Base-by-base conservation (phyloP, 2,888 invertebrate genomes). In the Eupithecia insigniata region DNA sequence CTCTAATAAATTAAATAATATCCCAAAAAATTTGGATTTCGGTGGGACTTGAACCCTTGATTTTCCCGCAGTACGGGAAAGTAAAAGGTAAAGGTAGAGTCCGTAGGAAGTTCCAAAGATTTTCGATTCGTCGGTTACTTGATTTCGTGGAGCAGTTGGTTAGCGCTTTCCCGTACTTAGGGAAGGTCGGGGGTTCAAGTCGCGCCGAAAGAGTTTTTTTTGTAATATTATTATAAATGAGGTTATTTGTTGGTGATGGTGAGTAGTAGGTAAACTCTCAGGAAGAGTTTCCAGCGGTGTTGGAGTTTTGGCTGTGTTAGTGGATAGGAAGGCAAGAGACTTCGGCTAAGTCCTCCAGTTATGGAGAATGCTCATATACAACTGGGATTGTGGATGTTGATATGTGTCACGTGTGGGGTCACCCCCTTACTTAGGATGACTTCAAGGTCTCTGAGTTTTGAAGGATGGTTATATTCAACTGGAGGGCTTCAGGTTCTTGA, bases 241-340 rank as follows among this genome's bases (percentile, higher is more conserved):
- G n/a, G 43, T 51, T 22, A 10, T n/a, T n/a, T n/a, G 8, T 51
- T 51, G 2, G 46, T n/a, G 46, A 46, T 46, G 46, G 6, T n/a
- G 46, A 46, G 6, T 46, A 55, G 55, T 12, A 26, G 12, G 12
- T 55, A 26, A n/a, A n/a, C 26, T 58, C 28, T 28, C 58, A 28
- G 58, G 28, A 26, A 16, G 58, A 28, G 58, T 58, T 58, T 26
- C 4, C 28, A 5, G 58, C 95, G 70, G 95, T 94, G 74, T 95
- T 95, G 73, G 95, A 95, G 81, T 95, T 95, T 84, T 95, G 95
- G 81, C 95, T 95, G 76, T 95, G 76, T 95, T 95, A 72, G 92
- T 90, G 71, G 95, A 95, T n/a, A n/a, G n/a, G n/a, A n/a, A n/a
- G n/a, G n/a, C n/a, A n/a, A 28, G 90, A 87, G 85, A 95, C 86